These are phyloP conservation scores for Leucosticte australis DNA, from an alignment of 2,113 vertebrate species.

Conservation along the genomic window DNA sequence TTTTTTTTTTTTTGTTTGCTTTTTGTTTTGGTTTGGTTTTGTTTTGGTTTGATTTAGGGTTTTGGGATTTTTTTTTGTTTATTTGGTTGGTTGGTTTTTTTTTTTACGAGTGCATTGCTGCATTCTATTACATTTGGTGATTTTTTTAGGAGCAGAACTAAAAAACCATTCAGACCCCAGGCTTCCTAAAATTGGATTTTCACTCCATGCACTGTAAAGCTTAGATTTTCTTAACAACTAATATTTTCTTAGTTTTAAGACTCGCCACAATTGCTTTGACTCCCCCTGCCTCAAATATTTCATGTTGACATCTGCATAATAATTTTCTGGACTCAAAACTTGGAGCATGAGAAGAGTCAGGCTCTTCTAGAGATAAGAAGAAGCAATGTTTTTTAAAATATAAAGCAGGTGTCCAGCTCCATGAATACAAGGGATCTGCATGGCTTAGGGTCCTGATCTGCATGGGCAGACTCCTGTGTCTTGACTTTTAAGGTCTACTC, in stretches of 20 bases:
- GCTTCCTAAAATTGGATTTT: not conserved
- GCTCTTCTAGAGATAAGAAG: not conserved
- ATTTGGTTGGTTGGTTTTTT: not conserved
- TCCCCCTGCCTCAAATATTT: not conserved
- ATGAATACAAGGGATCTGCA: constrained; percentile 1
- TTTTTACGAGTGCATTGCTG: not conserved
- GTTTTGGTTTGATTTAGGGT: not conserved
- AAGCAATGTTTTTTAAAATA: not conserved
- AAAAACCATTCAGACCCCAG: not conserved
- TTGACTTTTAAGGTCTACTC: not conserved
- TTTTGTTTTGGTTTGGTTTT: too few species aligned
- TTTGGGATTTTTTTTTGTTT: not conserved
- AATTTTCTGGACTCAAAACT: not conserved
- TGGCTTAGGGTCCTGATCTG: constrained; percentile 12
- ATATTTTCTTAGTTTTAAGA: not conserved
- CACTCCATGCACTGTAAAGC: not conserved
- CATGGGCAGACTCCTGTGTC: not conserved
- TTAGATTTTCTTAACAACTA: not conserved
- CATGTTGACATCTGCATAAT: not conserved
- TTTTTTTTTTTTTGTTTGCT: not conserved
- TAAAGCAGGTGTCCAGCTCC: not conserved
- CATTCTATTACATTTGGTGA: not conserved
- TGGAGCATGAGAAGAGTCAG: not conserved
- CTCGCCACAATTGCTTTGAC: not conserved
- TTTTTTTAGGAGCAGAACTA: not conserved